Evolutionary conservation across 2,113 vertebrate genomes (phyloP), one percentile per base, ranked within the genome.

Genomic region (Casuarius casuarius): DNA sequence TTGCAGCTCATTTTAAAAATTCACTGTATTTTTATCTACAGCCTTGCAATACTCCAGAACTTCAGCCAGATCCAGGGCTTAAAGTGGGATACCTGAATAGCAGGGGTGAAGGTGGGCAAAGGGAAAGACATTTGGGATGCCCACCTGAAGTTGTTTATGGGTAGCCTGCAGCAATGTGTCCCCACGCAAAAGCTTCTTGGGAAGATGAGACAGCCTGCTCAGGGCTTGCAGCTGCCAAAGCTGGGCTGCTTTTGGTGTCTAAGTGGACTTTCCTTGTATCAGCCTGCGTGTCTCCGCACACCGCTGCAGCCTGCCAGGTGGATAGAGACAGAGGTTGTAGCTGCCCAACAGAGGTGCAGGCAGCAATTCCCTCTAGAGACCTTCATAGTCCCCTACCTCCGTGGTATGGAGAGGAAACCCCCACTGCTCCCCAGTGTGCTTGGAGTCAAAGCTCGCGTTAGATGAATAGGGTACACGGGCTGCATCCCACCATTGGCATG

Each of bases 401-500:
- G 1, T 17, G 46, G 6, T 20, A 29, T 7, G 21, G 26, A 26
- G 3, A 56, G 20, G 20, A 63, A 82, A 22, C 5, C 6, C 84
- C 48, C 78, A 26, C 6, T 68, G 18, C 38, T 82, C 6, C 7
- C 12, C 5, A 2, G 0, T 3, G 3, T 15, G 7, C 14, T 44
- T 88, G 42, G 17, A 72, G 56, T 2, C 2, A 21, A 72, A 79
- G 6, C 22, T 59, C 14, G 1, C 0, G 0, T 9, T 42, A 3
- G 9, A 17, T 42, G 26, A n/a, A 5, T 3, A 52, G 22, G 3
- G 12, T 51, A 15, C 1, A 1, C 28, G 52, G 31, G 33, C 20
- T 56, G 38, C 42, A 40, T 20, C 7, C 17, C 12, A 23, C 3
- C 7, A 4, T 22, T 22, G 58, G 9, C 25, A 26, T 0, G 0